These are phyloP conservation scores for Caenorhabditis tropicalis DNA, from an alignment of 1,140 invertebrate species.

Conservation along the genomic window DNA sequence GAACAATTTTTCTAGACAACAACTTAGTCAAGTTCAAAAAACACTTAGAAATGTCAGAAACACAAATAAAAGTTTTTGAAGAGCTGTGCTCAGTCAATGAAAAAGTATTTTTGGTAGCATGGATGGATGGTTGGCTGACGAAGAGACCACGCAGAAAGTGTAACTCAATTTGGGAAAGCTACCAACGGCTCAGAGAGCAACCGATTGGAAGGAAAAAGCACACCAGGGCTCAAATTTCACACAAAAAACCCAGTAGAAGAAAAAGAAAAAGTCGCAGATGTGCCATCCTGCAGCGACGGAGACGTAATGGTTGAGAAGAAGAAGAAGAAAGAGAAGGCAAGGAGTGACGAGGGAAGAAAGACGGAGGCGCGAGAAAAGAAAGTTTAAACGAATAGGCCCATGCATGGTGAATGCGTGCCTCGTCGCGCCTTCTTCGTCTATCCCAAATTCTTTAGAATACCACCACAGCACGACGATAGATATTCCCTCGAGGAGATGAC, in stretches of 20 bases:
- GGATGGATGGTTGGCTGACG: not conserved
- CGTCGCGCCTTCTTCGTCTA: not conserved
- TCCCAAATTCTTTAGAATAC: constrained; percentile 31
- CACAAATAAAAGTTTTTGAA: not conserved
- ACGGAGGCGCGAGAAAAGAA: constrained; percentile 18
- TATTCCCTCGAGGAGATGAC: constrained; percentile 41
- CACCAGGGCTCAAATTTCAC: not conserved
- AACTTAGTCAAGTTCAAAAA: too few relatives aligned
- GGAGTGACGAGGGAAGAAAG: not conserved
- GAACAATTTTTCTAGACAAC: too few relatives aligned
- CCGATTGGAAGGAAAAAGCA: not conserved
- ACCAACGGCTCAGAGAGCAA: not conserved
- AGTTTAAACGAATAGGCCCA: constrained; percentile 38
- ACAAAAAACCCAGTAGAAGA: not conserved
- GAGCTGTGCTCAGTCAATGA: not conserved
- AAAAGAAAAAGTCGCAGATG: not conserved
- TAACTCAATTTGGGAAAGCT: constrained; percentile 11
- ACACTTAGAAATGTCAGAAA: too few relatives aligned
- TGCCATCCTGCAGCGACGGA: not conserved
- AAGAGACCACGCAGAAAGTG: not conserved
- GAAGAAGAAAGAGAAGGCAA: not conserved
- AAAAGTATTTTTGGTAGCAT: not conserved
- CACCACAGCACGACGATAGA: not conserved
- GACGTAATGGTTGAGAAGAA: not conserved
- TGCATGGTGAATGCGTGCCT: constrained; percentile 30